Evolutionary conservation across 37 sponge, comb jelly and placozoan species (phyloP).

Genomic region (Petrosia ficiformis): DNA sequence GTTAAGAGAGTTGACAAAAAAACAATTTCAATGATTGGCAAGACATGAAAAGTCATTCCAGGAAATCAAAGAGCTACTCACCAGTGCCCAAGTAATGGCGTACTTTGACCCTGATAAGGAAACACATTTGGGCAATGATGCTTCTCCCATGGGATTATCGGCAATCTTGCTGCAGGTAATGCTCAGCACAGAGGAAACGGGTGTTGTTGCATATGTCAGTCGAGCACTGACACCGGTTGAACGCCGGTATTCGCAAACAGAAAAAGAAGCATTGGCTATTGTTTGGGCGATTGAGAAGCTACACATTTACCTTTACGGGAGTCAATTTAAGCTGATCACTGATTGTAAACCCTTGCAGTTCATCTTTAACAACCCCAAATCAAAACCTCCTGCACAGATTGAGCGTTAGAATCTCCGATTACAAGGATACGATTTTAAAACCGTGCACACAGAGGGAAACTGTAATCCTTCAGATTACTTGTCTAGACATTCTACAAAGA

Average conservation of each 20-base stretch:
- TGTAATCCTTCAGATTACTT: conserved; percentile 49
- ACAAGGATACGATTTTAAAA: conserved; percentile 35
- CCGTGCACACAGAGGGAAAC: conserved; percentile 34
- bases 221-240: conserved; percentile 20
- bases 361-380: conserved; percentile 23
- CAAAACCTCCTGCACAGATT: conserved; percentile 53
- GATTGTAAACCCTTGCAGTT: conserved; percentile 22
- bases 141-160: conserved; percentile 36
- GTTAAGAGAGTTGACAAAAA: conserved; percentile 40
- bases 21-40: conserved; percentile 20
- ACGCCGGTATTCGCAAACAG: conserved; percentile 33
- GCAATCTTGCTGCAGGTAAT: conserved; percentile 31
- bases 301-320: not conserved
- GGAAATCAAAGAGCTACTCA: conserved; percentile 35
- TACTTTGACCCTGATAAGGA: conserved; percentile 35
- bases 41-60: conserved; percentile 28
- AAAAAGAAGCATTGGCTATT: too few species aligned
- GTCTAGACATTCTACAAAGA: conserved; percentile 22
- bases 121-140: conserved; percentile 32
- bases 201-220: conserved; percentile 43
- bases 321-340: conserved; percentile 1
- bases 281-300: too few species aligned
- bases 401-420: conserved; percentile 41
- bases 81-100: conserved; percentile 27
- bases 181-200: conserved; percentile 6